Evolutionary conservation across 2,113 vertebrate genomes (phyloP), one percentile per base, ranked within the genome.

Genomic region (Pelecanoides urinatrix): DNA sequence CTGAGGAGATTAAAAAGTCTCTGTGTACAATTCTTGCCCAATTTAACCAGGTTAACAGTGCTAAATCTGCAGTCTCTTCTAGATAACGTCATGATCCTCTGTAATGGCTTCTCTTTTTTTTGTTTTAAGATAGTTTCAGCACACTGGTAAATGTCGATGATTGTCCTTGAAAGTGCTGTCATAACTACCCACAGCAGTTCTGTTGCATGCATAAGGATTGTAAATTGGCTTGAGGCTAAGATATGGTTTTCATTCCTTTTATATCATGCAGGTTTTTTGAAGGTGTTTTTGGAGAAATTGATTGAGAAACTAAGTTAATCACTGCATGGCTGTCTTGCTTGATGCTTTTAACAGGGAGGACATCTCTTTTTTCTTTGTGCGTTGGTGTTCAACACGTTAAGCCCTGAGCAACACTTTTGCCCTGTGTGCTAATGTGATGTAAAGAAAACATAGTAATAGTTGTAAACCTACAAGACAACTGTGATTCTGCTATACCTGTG

Each of bases 41-140:
- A 3, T 92, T 93, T 92, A 95, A 79, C 81, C 62, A 90, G 75
- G 58, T 86, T 96, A 89, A 81, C 72, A 40, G 68, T 55, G 86
- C 45, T 86, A 34, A 93, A 86, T 88, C 81, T 79, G 59, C 45
- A 50, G 62, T 76, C 40, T 79, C 45, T 88, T 82, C 49, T 66
- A 92, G 74, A 62, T 77, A 42, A 45, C 38, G 58, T 92, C 59
- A 42, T 66, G n/a, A 58, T 49, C 45, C 26, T 94, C 74, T 85
- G 23, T 62, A 86, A 86, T 73, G 61, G 11, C 30, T 38, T 50
- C 7, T 56, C 8, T 62, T 38, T 40, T 71, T 68, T n/a, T 40
- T 52, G 38, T 40, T 27, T 40, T 75, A 34, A 13, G 32, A n/a
- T 66, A 56, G 21, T 83, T 88, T 88, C 58, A 62, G 53, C 22